Base-by-base conservation (phyloP, 2,888 invertebrate genomes). In the Auanema freiburgensis region DNA sequence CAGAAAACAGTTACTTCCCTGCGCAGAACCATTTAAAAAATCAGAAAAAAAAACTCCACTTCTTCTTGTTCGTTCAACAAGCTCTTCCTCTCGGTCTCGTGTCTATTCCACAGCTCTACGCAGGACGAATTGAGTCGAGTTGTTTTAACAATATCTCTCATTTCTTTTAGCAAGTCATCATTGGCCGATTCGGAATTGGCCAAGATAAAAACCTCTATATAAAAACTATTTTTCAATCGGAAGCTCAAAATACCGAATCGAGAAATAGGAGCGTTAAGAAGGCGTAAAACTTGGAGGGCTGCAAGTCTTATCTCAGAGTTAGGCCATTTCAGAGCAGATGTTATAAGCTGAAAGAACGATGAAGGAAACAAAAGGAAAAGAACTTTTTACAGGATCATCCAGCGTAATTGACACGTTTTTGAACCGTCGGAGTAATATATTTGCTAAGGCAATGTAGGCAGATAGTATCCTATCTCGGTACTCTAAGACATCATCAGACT, bases 401-500 rank as follows among this genome's bases (percentile, higher is more conserved):
- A 18, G 21, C 2, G n/a, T 24, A 24, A 23, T 16, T 5, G 21
- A 5, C 5, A n/a, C 23, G 10, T 52, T 18, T 24, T 24, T 23
- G 52, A 23, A 24, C 2, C 23, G 16, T 18, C n/a, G 18, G 10
- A 24, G 52, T 4, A 24, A 5, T 16, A 44, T 16, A 40, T 56
- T 21, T 50, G 25, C 25, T 24, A 62, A 41, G 2, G 24, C 40
- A 23, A 63, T 40, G 21, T 40, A 63, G 5, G 58, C 46, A n/a
- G 12, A 8, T 4, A 63, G 18, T 10, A 63, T 21, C 42, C 63
- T 21, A 21, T 63, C 63, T n/a, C 42, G 25, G 2, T 16, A 12
- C 63, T 58, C 57, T n/a, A 23, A 25, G 11, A 58, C 58, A 11
- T 53, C 63, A 2, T 60, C 24, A 12, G 44, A 43, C 41, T 63